Evolutionary conservation across 2,888 invertebrate species (phyloP), one percentile per base, ranked within the genome.

Genomic region (Eristalis pertinax): DNA sequence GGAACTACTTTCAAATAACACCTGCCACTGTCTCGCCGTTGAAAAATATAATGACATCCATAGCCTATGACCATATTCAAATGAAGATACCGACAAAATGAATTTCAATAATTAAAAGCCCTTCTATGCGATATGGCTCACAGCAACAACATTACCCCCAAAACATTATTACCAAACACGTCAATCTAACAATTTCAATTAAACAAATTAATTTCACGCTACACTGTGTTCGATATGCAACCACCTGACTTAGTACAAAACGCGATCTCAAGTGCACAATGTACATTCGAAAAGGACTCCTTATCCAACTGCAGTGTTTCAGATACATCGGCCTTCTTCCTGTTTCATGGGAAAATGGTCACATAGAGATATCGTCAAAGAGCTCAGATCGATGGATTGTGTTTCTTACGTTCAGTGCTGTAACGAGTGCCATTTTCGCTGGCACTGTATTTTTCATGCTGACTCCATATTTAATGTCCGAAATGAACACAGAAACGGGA

Each of bases 211-310:
- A 50, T n/a, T 50, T 19, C 8, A 19, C 50, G 2, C 5, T 2
- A 19, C 50, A 22, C 19, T 50, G 1, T 2, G 50, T 2, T 19
- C 0, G 50, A 5, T 19, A 19, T 8, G 19, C 19, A 50, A 5
- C 19, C 19, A 19, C 8, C 50, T 8, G 4, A 50, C 19, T 50
- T 5, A 50, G 50, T 50, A 8, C 19, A 8, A 8, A 19, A 2
- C 50, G 50, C 50, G 19, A 5, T 50, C 19, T n/a, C 50, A 32
- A 74, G 50, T 35, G 3, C 4, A 62, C 24, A 63, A 80, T 80
- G 80, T 41, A 35, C 68, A 68, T 68, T 56, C 73, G 62, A 3
- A 62, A n/a, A n/a, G 74, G 80, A 8, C 38, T 80, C 13, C 50
- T 35, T 4, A 11, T 75, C 8, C 81, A 81, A 35, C 32, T 81